Conservation (phyloP, 2,888 invertebrate genomes). For the Digitonthophagus gazella region DNA sequence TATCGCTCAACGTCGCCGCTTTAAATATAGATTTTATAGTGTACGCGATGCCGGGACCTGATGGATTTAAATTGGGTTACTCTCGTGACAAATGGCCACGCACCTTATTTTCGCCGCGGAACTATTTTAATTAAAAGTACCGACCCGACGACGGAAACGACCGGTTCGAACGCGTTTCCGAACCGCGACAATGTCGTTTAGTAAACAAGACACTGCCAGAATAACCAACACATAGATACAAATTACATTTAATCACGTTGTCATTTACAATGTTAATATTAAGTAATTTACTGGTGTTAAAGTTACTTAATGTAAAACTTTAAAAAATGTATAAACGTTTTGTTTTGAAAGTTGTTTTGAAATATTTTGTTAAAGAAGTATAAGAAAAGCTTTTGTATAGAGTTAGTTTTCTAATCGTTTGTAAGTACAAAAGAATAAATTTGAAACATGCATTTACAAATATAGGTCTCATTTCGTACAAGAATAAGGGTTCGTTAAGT, state of each 20-base stretch:
- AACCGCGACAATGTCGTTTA: no score
- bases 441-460: neutral
- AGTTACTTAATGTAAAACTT: no score
- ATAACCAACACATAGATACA: no score
- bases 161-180: no score
- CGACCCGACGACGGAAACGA: neutral
- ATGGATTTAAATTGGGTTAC: constrained; percentile 17
- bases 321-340: no score
- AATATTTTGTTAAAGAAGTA: neutral
- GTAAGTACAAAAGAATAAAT: neutral
- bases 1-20: neutral
- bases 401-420: neutral
- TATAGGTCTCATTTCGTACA: neutral
- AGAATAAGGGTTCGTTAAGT: neutral
- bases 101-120: neutral
- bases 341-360: neutral
- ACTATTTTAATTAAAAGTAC: neutral
- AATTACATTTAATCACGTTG: no score
- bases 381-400: neutral
- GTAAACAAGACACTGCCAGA: no score
- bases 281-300: no score
- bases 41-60: constrained; percentile 5
- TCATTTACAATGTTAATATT: no score
- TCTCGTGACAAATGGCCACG: constrained; percentile 11
- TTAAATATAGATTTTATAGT: constrained; percentile 17